These are phyloP conservation scores for Protomyctophum bolini DNA, from an alignment of 2,113 vertebrate species.

Conservation along the genomic window DNA sequence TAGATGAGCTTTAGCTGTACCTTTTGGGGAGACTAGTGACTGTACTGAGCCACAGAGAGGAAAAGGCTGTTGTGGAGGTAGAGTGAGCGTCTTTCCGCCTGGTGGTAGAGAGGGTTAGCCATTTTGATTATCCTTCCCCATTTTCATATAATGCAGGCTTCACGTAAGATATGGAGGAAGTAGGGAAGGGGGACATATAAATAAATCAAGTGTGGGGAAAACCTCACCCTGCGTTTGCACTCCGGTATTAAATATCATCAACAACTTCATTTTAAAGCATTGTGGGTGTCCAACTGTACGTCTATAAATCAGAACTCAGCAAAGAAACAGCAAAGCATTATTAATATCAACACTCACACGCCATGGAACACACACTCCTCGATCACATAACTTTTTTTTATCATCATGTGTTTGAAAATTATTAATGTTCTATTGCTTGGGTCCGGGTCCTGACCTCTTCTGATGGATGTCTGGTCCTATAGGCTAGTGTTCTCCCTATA, in stretches of 20 bases:
- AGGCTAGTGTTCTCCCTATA: constrained; percentile 37
- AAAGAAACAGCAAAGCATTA: neutral
- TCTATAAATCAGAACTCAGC: neutral
- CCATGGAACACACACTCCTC: neutral
- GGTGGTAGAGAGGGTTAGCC: constrained; percentile 16
- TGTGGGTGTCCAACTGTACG: constrained; percentile 1
- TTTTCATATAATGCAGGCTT: constrained; percentile 30
- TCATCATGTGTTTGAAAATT: constrained; percentile 40
- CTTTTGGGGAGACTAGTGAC: constrained; percentile 55
- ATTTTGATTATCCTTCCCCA: constrained; percentile 15
- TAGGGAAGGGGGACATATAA: constrained; percentile 28
- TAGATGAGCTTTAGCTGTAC: constrained; percentile 65
- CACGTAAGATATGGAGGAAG: constrained; percentile 43
- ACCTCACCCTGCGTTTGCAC: constrained; percentile 11
- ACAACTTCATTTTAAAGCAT: constrained; percentile 21
- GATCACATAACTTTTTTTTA: constrained; percentile 44
- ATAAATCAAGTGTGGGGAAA: constrained; percentile 39
- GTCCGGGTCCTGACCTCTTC: constrained; percentile 50
- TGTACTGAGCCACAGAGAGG: constrained; percentile 33
- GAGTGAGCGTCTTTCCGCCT: constrained; percentile 16
- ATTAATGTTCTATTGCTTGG: constrained; percentile 51
- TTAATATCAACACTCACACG: neutral
- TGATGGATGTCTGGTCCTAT: constrained; percentile 69
- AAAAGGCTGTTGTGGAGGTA: constrained; percentile 37
- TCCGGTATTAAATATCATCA: constrained; percentile 19